Conservation (phyloP, 2,113 vertebrate genomes). For the Neofelis nebulosa region DNA sequence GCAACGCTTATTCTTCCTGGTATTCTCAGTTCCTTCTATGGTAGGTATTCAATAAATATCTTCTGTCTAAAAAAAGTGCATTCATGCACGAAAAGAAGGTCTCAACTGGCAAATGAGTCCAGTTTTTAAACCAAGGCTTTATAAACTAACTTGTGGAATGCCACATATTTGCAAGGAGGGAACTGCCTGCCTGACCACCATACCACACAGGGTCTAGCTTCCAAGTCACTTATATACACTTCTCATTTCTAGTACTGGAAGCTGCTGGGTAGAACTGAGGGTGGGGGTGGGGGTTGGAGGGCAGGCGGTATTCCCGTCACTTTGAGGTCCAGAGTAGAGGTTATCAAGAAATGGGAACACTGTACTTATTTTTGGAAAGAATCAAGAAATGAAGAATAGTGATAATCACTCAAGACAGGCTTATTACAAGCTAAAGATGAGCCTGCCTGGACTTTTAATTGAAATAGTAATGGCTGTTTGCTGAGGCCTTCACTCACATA, state of each 20-base stretch:
- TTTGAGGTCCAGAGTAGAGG: neutral
- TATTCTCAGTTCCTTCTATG: neutral
- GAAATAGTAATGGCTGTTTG: neutral
- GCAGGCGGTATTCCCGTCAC: neutral
- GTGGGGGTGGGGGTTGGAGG: no score
- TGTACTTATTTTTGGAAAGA: neutral
- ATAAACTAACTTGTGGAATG: conserved; percentile 18
- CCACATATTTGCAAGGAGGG: neutral
- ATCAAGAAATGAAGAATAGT: neutral
- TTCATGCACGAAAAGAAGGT: neutral
- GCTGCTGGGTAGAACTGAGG: no score
- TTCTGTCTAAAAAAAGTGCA: neutral
- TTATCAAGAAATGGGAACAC: neutral
- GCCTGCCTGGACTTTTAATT: neutral
- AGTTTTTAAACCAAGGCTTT: conserved; percentile 23
- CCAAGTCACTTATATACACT: neutral
- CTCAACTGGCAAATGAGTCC: neutral
- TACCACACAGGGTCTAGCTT: neutral
- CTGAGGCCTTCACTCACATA: neutral
- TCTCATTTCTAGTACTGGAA: neutral
- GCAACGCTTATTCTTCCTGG: neutral
- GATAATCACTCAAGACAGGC: neutral
- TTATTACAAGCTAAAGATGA: neutral
- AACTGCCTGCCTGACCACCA: neutral
- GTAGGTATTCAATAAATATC: conserved; percentile 15